Conservation (phyloP, 2,797 vertebrate species). For the Harpagifer antarcticus region DNA sequence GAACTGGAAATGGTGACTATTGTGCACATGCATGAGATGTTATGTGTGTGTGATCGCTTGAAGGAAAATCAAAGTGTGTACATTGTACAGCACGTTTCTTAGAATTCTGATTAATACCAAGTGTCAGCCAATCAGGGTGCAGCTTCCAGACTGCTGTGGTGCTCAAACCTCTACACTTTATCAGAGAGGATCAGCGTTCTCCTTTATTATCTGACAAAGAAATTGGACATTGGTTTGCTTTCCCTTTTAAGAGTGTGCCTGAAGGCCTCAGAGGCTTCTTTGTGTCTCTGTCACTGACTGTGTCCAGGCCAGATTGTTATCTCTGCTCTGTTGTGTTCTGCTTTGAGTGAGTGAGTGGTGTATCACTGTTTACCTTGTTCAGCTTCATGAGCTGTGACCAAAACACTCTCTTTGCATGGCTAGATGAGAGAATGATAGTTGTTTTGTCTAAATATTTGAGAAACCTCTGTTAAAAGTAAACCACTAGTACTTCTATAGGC, state of each 20-base stretch:
- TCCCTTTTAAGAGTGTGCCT: conserved; percentile 42
- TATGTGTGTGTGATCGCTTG: not conserved
- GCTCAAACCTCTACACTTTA: no score
- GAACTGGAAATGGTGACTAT: not conserved
- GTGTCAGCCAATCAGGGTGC: conserved; percentile 1
- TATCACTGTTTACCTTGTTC: conserved; percentile 55
- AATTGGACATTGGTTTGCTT: conserved; percentile 54
- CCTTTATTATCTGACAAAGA: not conserved
- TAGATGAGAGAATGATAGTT: not conserved
- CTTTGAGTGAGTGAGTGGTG: conserved; percentile 14
- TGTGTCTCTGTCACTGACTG: conserved; percentile 58
- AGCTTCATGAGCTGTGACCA: conserved; percentile 30
- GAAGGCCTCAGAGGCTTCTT: conserved; percentile 46
- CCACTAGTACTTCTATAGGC: no score
- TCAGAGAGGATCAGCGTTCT: not conserved
- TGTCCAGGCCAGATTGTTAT: conserved; percentile 61
- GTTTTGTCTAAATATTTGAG: not conserved
- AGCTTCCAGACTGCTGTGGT: not conserved
- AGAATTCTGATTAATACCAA: not conserved
- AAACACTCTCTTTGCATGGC: conserved; percentile 23
- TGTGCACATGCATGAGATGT: not conserved
- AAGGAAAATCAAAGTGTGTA: not conserved
- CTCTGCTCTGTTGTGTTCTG: conserved; percentile 29
- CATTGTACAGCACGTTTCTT: not conserved
- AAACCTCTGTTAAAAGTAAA: not conserved